Evolutionary conservation across 1,140 invertebrate species (phyloP).

Genomic region (Plectrocnemia conspersa): DNA sequence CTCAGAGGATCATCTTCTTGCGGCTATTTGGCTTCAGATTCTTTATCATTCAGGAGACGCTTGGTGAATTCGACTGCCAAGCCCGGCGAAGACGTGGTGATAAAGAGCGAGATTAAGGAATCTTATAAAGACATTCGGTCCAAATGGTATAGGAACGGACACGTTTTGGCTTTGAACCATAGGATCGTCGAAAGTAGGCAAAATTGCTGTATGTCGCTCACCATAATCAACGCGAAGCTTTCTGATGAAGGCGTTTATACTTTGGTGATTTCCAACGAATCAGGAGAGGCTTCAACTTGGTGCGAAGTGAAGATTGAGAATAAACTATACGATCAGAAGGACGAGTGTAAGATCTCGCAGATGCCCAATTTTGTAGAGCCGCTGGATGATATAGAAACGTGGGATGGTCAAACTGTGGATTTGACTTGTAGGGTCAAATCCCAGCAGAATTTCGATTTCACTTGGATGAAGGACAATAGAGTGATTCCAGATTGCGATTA

Average conservation of each 20-base stretch:
- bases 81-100: conserved; percentile 52
- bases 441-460: conserved; percentile 58
- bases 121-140: conserved; percentile 53
- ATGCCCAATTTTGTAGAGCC: conserved; percentile 37
- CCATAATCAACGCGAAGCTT: conserved; percentile 50
- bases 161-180: conserved; percentile 37
- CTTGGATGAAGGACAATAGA: conserved; percentile 68
- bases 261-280: conserved; percentile 66
- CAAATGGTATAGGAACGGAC: conserved; percentile 60
- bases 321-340: conserved; percentile 37
- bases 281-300: conserved; percentile 45
- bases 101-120: conserved; percentile 55
- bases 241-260: conserved; percentile 63
- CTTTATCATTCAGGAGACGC: conserved; percentile 43
- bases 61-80: conserved; percentile 46
- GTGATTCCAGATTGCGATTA: conserved; percentile 64
- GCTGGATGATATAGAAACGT: conserved; percentile 41
- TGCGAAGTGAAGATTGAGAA: conserved; percentile 26
- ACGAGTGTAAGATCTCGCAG: conserved; percentile 37
- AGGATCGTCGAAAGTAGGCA: conserved; percentile 39
- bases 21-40: conserved; percentile 44
- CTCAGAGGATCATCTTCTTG: conserved; percentile 43
- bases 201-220: conserved; percentile 40
- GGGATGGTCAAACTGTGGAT: conserved; percentile 60
- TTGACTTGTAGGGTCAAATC: conserved; percentile 51